phyloP scores from a whole-genome alignment of 2,797 vertebrate species.

The Amphiprion clarkii region DNA sequence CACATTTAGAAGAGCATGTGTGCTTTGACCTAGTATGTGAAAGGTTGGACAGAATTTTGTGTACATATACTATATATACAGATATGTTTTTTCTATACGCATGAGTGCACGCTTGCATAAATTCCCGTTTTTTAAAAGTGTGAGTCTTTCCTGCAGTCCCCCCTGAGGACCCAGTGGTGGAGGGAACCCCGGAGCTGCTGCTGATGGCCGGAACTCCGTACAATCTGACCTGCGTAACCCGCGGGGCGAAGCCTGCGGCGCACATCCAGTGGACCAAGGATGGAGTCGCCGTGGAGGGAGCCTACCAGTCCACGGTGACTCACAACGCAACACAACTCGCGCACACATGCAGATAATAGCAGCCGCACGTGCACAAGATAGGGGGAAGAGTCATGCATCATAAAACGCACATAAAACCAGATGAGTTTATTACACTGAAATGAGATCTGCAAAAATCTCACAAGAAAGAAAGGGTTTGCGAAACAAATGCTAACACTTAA shows the following conservation, averaged over 20 bases:
- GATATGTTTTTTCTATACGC: constrained; percentile 1
- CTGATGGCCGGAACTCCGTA: constrained; percentile 90
- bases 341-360: constrained; percentile 16
- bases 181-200: constrained; percentile 91
- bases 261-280: constrained; percentile 93
- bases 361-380: neutral
- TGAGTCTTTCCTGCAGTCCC: constrained; percentile 85
- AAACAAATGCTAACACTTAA: neutral
- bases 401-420: constrained; percentile 29
- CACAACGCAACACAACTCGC: constrained; percentile 12
- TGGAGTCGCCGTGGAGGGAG: constrained; percentile 87
- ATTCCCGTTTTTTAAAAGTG: constrained; percentile 1
- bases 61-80: neutral
- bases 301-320: constrained; percentile 89
- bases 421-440: constrained; percentile 29
- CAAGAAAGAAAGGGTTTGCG: constrained; percentile 3
- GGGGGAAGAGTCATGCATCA: constrained; percentile 9
- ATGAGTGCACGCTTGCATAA: constrained; percentile 24
- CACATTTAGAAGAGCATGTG: too few relatives aligned
- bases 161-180: constrained; percentile 92
- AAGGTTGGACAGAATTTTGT: neutral
- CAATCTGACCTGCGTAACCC: constrained; percentile 93
- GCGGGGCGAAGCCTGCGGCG: constrained; percentile 93
- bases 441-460: constrained; percentile 19
- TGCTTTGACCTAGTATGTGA: neutral